phyloP scores from a whole-genome alignment of 2,113 vertebrate species.

The Canis aureus region DNA sequence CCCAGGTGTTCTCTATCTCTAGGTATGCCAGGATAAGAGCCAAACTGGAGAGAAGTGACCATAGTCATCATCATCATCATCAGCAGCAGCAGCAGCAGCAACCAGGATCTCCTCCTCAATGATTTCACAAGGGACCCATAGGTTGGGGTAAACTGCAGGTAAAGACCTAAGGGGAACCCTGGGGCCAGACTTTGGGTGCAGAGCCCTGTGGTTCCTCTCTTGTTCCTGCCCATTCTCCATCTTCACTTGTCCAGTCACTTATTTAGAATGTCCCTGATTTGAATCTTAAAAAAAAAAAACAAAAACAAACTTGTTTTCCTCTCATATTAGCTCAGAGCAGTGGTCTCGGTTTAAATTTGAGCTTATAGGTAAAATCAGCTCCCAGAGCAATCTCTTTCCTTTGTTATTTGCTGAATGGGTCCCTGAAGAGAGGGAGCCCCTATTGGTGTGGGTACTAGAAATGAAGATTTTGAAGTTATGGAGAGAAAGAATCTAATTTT shows the following conservation, averaged over 20 bases:
- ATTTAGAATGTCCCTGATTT: constrained; percentile 10
- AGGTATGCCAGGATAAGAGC: neutral
- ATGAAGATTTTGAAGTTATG: constrained; percentile 15
- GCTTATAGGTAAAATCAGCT: neutral
- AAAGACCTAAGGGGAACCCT: too few species aligned
- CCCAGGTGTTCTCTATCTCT: neutral
- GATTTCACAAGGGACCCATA: neutral
- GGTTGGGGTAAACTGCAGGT: neutral
- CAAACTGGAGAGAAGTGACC: neutral
- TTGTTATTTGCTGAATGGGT: neutral
- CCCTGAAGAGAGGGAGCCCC: neutral
- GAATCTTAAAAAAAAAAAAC: neutral
- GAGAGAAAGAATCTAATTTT: neutral
- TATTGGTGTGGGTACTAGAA: neutral
- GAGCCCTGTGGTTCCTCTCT: neutral
- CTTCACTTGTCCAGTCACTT: neutral
- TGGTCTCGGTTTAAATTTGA: neutral
- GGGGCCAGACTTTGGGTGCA: neutral
- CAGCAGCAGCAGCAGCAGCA: neutral
- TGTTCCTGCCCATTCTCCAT: neutral
- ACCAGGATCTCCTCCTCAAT: neutral
- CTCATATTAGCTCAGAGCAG: neutral
- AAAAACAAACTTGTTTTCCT: neutral
- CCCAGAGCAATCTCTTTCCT: constrained; percentile 5
- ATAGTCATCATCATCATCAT: neutral